Evolutionary conservation across 2,888 invertebrate genomes (phyloP), one percentile per base, ranked within the genome.

Genomic region (Conistra vaccinii): DNA sequence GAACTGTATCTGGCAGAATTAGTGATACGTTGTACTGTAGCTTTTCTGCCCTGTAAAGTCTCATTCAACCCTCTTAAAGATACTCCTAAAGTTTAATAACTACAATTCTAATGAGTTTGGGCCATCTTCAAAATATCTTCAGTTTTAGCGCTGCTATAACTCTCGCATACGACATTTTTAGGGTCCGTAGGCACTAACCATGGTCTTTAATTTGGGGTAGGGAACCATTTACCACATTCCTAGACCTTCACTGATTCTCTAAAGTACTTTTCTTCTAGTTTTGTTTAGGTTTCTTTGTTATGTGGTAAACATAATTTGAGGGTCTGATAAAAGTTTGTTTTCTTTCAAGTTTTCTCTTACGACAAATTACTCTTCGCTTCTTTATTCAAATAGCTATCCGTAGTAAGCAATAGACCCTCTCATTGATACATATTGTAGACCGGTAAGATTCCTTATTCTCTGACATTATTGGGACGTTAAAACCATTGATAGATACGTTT

Each of bases 91-190:
- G 48, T 72, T 76, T 39, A 45, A 39, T 35, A 32, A 76, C 58
- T n/a, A 61, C 17, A 45, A 32, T 39, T 26, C 10, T 69, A 63
- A 69, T 42, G 42, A 45, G 29, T 58, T 63, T 48, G 20, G 32
- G 23, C 45, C 23, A 53, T 57, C 48, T 63, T 48, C 42, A 26
- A 62, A 76, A 32, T 69, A 32, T 29, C 32, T 68, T 26, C 12
- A 60, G 39, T 55, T 69, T 35, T 14, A 77, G 7, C 10, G 17
- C 23, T 17, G 69, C 63, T 51, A 58, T 76, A 76, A 76, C 4
- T 69, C 77, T 76, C 20, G n/a, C 29, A 60, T 58, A 63, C 51
- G 76, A 32, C 14, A 20, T 45, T 63, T 69, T n/a, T 35, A 20
- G 29, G 26, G 7, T 51, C 12, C 39, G n/a, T 26, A 45, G 32